phyloP scores from a whole-genome alignment of 1,140 invertebrate species.

The Mizuhopecten yessoensis region DNA sequence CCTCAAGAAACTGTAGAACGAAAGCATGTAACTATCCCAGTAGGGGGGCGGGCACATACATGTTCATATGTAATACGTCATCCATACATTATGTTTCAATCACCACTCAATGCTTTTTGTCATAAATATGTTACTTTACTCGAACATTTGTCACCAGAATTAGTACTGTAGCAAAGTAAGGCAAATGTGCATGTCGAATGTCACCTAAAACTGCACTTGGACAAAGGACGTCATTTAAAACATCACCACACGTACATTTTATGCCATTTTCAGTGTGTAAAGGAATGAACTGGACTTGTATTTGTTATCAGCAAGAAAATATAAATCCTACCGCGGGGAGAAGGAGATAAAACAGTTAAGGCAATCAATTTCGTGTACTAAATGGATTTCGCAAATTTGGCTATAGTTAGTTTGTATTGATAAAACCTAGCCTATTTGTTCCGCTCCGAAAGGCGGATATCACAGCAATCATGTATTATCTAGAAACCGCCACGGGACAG shows the following conservation, averaged over 20 bases:
- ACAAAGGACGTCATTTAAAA: conserved; percentile 1
- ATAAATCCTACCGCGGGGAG: conserved; percentile 14
- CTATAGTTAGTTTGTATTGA: conserved; percentile 34
- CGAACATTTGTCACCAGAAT: neutral
- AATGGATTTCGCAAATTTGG: conserved; percentile 34
- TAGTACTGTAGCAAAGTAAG: neutral
- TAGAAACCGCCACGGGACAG: conserved; percentile 36
- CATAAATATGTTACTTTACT: neutral
- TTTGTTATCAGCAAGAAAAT: conserved; percentile 6
- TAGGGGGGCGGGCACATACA: too few species aligned
- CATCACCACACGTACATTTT: neutral
- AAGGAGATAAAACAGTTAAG: conserved; percentile 22
- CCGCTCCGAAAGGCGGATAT: conserved; percentile 22
- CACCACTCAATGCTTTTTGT: neutral
- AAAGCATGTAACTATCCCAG: too few species aligned
- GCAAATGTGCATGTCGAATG: neutral
- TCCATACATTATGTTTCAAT: too few species aligned
- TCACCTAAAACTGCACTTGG: neutral
- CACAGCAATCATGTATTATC: conserved; percentile 11
- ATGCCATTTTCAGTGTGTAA: neutral
- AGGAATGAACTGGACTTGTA: neutral
- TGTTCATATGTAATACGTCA: too few species aligned
- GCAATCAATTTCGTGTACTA: neutral
- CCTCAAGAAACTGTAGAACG: too few species aligned
- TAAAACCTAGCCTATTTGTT: conserved; percentile 28